phyloP scores from a whole-genome alignment of 2,797 vertebrate genomes.

The Gadopsis bispinosus region DNA sequence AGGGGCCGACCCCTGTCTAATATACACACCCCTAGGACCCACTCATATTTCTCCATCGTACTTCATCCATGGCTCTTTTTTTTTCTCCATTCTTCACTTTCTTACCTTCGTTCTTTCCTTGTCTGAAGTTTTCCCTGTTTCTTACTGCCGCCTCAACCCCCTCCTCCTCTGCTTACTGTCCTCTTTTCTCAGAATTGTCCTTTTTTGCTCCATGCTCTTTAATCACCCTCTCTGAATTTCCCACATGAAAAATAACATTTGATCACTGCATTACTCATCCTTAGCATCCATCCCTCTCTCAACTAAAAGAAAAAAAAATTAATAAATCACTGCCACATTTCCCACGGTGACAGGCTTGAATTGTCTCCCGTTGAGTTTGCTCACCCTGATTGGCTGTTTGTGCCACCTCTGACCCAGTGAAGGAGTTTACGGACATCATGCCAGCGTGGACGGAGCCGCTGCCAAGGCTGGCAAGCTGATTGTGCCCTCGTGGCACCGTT shows the following conservation, averaged over 20 bases:
- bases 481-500: constrained; percentile 94
- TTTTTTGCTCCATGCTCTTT: constrained; percentile 49
- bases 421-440: constrained; percentile 97
- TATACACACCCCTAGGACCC: constrained; percentile 83
- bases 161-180: constrained; percentile 34
- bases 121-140: constrained; percentile 55
- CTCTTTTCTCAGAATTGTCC: constrained; percentile 54
- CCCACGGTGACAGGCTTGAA: constrained; percentile 30
- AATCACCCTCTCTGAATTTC: constrained; percentile 68
- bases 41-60: constrained; percentile 81
- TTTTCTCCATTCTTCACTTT: constrained; percentile 76
- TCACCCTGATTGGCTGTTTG: constrained; percentile 97
- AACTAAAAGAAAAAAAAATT: constrained; percentile 15
- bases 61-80: constrained; percentile 73
- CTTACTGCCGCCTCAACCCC: constrained; percentile 14
- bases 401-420: constrained; percentile 92
- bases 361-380: constrained; percentile 47
- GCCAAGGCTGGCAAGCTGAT: constrained; percentile 92
- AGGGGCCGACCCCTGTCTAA: constrained; percentile 82
- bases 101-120: constrained; percentile 52
- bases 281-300: constrained; percentile 28
- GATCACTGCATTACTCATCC: constrained; percentile 29
- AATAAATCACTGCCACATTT: constrained; percentile 44
- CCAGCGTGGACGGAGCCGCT: constrained; percentile 93
- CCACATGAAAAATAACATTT: constrained; percentile 69